Conservation (phyloP, 1,140 invertebrate genomes). For the Eciton burchellii region DNA sequence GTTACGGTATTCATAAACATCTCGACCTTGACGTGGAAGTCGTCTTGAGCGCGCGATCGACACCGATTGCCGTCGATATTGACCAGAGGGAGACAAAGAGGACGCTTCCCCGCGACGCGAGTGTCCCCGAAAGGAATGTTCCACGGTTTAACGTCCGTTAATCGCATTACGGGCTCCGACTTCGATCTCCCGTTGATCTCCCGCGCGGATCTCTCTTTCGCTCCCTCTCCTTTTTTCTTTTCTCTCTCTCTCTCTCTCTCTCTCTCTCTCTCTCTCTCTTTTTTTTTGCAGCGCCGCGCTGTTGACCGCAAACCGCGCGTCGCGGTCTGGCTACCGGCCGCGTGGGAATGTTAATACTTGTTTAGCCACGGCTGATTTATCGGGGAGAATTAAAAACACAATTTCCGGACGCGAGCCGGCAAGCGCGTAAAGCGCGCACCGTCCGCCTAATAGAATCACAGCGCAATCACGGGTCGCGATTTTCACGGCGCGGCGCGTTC, state of each 20-base stretch:
- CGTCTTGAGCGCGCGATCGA: too few species aligned
- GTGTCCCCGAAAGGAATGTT: conserved; percentile 67
- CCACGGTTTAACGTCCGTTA: conserved; percentile 70
- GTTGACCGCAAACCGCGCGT: conserved; percentile 28
- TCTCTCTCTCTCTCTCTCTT: not conserved
- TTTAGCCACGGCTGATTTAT: conserved; percentile 78
- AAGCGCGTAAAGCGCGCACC: conserved; percentile 64
- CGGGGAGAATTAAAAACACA: conserved; percentile 79
- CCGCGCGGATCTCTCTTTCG: too few species aligned
- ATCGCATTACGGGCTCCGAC: too few species aligned
- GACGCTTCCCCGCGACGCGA: conserved; percentile 54
- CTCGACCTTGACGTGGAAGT: too few species aligned
- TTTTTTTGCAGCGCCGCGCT: not conserved
- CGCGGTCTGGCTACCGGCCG: conserved; percentile 48
- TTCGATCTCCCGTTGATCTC: too few species aligned
- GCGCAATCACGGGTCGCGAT: conserved; percentile 75
- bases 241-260: not conserved
- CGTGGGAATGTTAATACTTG: conserved; percentile 78
- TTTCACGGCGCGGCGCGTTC: conserved; percentile 63
- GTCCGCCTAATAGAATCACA: conserved; percentile 77
- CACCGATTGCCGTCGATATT: too few species aligned
- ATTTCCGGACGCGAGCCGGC: conserved; percentile 70
- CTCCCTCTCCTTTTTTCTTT: conserved; percentile 15
- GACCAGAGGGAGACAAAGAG: conserved; percentile 35
- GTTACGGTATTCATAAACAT: too few species aligned